Evolutionary conservation across 2,888 invertebrate genomes (phyloP), one percentile per base, ranked within the genome.

Genomic region (Bedellia somnulentella): DNA sequence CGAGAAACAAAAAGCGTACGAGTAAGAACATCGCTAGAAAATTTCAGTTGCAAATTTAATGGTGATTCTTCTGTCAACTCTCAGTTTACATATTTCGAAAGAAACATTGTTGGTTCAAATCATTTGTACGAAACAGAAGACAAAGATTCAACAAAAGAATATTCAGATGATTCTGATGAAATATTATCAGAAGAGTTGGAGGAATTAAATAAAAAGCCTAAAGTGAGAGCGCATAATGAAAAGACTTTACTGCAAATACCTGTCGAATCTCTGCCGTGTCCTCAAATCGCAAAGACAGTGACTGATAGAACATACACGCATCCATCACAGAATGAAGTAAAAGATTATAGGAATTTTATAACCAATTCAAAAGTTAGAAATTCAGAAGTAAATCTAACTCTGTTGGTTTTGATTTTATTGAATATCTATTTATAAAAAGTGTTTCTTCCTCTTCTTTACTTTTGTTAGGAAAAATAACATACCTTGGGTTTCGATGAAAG

Each of bases 1-100:
- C 84, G 86, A 60, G 87, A 87, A 52, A 88, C 90, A 39, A 82
- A 82, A 57, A 87, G 85, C 61, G 71, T 78, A 37, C 80, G 83
- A 60, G 80, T 89, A 43, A 80, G 81, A 45, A 82, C 81, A 43
- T 80, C 83, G 34, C 76, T 90, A 37, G 87, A 88, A 54, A 83
- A 86, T 53, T 79, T 89, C 51, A 80, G 82, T 46, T 90, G 89
- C 62, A 80, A 81, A 57, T 76, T 85, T 51, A 85, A 79, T 46
- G 47, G 52, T 22, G 60, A 64, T 36, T 58, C 63, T 28, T 48
- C 62, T 33, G 45, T 58, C 37, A 66, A 59, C 49, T 59, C 67
- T 37, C 70, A 70, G 44, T 57, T 66, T 42, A 53, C 62, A 43
- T 73, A 66, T 45, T 68, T 59, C 37, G 73, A 73, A 49, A 56